Base-by-base conservation (phyloP, 2,888 invertebrate genomes). In the Drosophila neutralis region DNA sequence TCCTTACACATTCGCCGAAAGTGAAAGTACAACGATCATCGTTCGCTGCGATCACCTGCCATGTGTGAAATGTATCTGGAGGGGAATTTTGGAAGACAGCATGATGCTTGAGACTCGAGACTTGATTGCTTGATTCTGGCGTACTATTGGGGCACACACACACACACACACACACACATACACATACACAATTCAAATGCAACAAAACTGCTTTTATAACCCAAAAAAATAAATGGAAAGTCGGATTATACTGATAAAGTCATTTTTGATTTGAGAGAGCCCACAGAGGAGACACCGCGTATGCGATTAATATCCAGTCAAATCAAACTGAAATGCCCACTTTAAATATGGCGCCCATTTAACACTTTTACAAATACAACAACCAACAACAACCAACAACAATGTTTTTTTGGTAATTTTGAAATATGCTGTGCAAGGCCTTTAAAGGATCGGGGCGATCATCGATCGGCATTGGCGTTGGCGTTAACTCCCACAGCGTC, bases 331-430 rank as follows among this genome's bases (percentile, higher is more conserved):
- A 63, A 68, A 71, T 57, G 53, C 29, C 67, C 73, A 74, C 66
- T 78, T 72, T 78, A 36, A 85, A 83, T 82, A 71, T 78, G 80
- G 69, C 58, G 51, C 73, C 15, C 88, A 84, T 82, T 88, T 88
- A 83, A 83, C 83, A 86, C 83, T 83, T 76, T 84, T 86, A 73
- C 78, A 24, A 45, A 45, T 15, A 45, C 45, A 45, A 45, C 76
- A 52, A 31, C 45, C 42, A 49, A 45, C 45, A 45, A 45, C 76
- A 52, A 31, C 45, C 42, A 49, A n/a, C 36, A 58, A 62, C 38
- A 40, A 51, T 53, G 48, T 70, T 66, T 58, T 72, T 72, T 64
- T 45, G 45, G 76, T 74, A 73, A 76, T 83, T 73, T 83, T 78
- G 68, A 73, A 80, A 73, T 75, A 62, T 78, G 73, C 66, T 73